Evolutionary conservation across 1,140 invertebrate species (phyloP).

Genomic region (Drosophila dunni): DNA sequence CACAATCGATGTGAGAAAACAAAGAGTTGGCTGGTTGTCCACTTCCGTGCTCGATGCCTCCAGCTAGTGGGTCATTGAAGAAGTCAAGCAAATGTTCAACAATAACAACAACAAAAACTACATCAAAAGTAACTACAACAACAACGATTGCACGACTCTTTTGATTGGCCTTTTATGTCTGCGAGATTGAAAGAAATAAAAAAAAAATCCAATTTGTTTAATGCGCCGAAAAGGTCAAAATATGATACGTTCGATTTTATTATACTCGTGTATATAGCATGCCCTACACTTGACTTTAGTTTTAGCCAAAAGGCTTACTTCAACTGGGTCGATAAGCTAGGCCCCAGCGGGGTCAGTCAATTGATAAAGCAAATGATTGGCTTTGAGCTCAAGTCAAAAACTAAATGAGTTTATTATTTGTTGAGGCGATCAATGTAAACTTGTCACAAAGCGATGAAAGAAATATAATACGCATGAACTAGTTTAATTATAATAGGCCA

Average conservation of each 20-base stretch:
- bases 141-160: constrained; percentile 28
- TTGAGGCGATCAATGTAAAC: neutral
- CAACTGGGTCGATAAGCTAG: constrained; percentile 39
- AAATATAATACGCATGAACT: neutral
- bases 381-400: constrained; percentile 5
- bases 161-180: constrained; percentile 49
- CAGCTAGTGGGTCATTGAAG: constrained; percentile 49
- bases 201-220: constrained; percentile 41
- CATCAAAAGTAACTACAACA: constrained; percentile 4
- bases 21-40: constrained; percentile 1
- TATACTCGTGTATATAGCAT: neutral
- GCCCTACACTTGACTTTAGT: constrained; percentile 29
- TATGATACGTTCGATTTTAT: constrained; percentile 23
- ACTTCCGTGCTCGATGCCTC: constrained; percentile 24
- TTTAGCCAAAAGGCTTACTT: constrained; percentile 6
- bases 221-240: constrained; percentile 42
- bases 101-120: constrained; percentile 2
- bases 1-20: constrained; percentile 8
- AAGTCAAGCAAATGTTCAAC: constrained; percentile 20
- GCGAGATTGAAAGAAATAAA: constrained; percentile 12
- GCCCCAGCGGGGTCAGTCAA: constrained; percentile 11
- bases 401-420: constrained; percentile 21
- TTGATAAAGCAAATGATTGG: constrained; percentile 11
- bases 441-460: neutral
- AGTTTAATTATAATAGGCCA: neutral